Conservation (phyloP, 2,113 vertebrate species). For the Anolis carolinensis region DNA sequence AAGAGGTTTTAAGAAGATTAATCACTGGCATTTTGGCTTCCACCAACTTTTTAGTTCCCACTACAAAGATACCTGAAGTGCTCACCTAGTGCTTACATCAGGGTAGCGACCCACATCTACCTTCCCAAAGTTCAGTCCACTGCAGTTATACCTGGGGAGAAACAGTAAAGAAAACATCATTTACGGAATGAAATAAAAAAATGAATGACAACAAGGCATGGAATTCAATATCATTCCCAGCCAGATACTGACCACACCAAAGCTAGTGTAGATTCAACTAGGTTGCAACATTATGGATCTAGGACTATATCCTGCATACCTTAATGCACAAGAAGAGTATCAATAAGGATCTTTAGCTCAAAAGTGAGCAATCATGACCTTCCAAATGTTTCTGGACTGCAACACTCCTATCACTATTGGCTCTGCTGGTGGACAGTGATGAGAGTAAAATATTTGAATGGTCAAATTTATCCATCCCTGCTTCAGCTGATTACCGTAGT, state of each 20-base stretch:
- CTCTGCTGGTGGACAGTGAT: too few relatives aligned
- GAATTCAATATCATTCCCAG: background rate
- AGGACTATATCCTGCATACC: background rate
- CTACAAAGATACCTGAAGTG: background rate
- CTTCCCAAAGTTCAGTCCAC: conserved; percentile 91
- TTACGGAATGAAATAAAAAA: too few relatives aligned
- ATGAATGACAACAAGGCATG: background rate
- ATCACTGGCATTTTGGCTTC: background rate
- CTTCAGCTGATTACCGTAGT: background rate
- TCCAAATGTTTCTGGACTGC: too few relatives aligned
- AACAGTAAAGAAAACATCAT: background rate
- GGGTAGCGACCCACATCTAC: conserved; percentile 92
- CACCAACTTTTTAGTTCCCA: background rate
- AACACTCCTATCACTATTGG: too few relatives aligned
- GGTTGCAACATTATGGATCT: background rate
- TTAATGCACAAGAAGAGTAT: background rate
- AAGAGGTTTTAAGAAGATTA: background rate
- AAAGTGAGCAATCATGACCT: too few relatives aligned
- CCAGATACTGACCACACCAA: background rate
- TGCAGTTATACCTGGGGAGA: conserved; percentile 86
- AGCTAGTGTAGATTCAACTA: background rate
- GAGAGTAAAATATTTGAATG: too few relatives aligned
- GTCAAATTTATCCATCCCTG: too few relatives aligned
- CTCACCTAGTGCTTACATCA: conserved; percentile 85
- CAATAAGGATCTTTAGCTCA: too few relatives aligned